Conservation (phyloP, 1,140 invertebrate species). For the Hypothenemus hampei region DNA sequence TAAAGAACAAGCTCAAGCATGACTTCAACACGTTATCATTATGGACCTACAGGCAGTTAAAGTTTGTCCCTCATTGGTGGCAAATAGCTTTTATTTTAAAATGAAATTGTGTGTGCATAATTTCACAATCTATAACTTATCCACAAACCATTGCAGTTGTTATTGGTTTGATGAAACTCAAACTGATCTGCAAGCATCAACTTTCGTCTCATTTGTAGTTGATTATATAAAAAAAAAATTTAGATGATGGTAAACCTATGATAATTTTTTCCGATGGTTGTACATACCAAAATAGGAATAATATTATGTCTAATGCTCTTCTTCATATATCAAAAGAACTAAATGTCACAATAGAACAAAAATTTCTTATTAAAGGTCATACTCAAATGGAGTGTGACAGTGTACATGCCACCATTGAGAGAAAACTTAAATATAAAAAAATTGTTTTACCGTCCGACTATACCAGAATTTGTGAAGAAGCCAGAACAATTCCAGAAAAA, state of each 20-base stretch:
- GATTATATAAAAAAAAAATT: slow-evolving; percentile 11
- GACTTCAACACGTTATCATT: slow-evolving; percentile 32
- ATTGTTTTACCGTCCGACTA: slow-evolving; percentile 32
- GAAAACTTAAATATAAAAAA: slow-evolving; percentile 32
- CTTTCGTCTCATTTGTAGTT: slow-evolving; percentile 38
- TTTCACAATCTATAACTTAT: slow-evolving; percentile 44
- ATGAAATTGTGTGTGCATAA: slow-evolving; percentile 43
- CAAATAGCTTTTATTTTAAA: slow-evolving; percentile 43
- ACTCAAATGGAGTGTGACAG: slow-evolving; percentile 43
- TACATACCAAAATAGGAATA: slow-evolving; percentile 40
- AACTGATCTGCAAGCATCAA: slow-evolving; percentile 42
- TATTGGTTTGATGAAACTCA: slow-evolving; percentile 48
- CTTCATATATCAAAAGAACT: slow-evolving; percentile 28
- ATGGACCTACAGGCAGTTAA: slow-evolving; percentile 41
- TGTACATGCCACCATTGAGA: slow-evolving; percentile 33
- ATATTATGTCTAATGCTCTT: slow-evolving; percentile 38
- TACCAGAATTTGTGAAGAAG: slow-evolving; percentile 23
- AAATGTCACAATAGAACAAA: slow-evolving; percentile 38
- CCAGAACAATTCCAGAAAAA: slow-evolving; percentile 10
- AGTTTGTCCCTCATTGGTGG: slow-evolving; percentile 37
- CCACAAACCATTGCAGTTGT: slow-evolving; percentile 35
- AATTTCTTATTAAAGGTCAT: slow-evolving; percentile 43
- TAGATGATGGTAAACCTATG: slow-evolving; percentile 4
- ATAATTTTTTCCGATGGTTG: slow-evolving; percentile 39
- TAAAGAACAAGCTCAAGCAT: slow-evolving; percentile 6